Evolutionary conservation across 1,140 invertebrate species (phyloP), one percentile per base, ranked within the genome.

Genomic region (Drosophila truncata): DNA sequence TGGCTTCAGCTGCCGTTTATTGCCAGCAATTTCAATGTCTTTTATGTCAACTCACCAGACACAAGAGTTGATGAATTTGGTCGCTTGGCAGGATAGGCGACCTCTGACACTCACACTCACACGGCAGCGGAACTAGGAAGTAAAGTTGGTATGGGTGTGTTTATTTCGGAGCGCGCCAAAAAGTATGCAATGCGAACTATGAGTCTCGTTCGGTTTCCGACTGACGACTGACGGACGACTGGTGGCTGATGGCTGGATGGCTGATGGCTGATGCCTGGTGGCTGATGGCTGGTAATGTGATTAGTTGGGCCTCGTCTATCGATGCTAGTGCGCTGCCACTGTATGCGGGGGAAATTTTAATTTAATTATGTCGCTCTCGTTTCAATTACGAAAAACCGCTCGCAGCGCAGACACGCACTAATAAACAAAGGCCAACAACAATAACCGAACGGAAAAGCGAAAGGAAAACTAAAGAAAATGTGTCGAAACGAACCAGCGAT

Each of bases 281-380:
- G 35, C 49, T 77, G 76, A 71, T 80, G 79, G 80, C 59, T 87
- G 80, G 84, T 87, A 87, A 87, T 87, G 84, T 80, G 84, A 87
- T 87, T 87, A 87, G 83, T 88, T 88, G 76, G 55, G 71, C 60
- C 61, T 54, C 61, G 75, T 83, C 69, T 80, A 80, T 80, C 71
- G 72, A 81, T 80, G 75, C 63, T 70, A 54, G 49, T 78, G 63
- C 25, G 59, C 25, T 14, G 74, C 42, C 50, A 33, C 50, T 54
- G 50, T 54, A 31, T 70, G 63, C 72, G 77, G 76, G 76, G 84
- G 66, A 88, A 80, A 87, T 87, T 87, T 87, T 87, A 87, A 87
- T 87, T 87, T 88, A 87, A 87, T 87, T 88, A 87, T 87, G 84
- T 88, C 67, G 84, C 71, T 61, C 76, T 70, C 57, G 61, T 78